Evolutionary conservation across 2,113 vertebrate genomes (phyloP).

Genomic region (Sphyrna mokarran): DNA sequence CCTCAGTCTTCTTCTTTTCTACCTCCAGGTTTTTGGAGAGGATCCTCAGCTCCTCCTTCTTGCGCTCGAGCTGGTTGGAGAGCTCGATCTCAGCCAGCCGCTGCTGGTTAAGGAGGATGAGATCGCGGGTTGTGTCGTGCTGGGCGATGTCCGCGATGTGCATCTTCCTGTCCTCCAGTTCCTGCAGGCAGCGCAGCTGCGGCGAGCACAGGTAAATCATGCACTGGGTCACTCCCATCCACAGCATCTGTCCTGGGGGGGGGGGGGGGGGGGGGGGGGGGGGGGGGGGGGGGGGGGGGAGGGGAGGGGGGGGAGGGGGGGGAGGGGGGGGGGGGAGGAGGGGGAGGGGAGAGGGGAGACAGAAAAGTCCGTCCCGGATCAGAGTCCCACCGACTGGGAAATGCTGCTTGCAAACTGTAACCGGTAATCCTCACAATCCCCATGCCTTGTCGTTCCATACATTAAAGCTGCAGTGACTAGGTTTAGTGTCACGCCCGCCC

Average conservation of each 20-base stretch:
- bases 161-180: slow-evolving; percentile 55
- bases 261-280: no score
- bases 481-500: neutral
- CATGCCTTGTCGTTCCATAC: neutral
- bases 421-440: neutral
- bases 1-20: slow-evolving; percentile 67
- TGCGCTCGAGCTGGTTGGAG: slow-evolving; percentile 63
- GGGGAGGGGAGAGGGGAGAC: no score
- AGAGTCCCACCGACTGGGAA: neutral
- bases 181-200: slow-evolving; percentile 55
- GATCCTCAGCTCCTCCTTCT: slow-evolving; percentile 61
- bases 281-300: no score
- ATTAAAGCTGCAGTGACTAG: neutral
- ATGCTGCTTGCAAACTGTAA: neutral
- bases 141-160: slow-evolving; percentile 56
- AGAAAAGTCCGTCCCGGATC: neutral
- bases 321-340: no score
- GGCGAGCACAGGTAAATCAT: slow-evolving; percentile 57
- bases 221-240: slow-evolving; percentile 52
- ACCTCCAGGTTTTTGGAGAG: slow-evolving; percentile 59
- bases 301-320: no score
- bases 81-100: slow-evolving; percentile 58
- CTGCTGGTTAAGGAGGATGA: slow-evolving; percentile 63
- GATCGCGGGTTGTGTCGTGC: slow-evolving; percentile 54
- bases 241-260: slow-evolving; percentile 59